Evolutionary conservation across 2,113 vertebrate genomes (phyloP).

Genomic region (Otolemur garnettii): DNA sequence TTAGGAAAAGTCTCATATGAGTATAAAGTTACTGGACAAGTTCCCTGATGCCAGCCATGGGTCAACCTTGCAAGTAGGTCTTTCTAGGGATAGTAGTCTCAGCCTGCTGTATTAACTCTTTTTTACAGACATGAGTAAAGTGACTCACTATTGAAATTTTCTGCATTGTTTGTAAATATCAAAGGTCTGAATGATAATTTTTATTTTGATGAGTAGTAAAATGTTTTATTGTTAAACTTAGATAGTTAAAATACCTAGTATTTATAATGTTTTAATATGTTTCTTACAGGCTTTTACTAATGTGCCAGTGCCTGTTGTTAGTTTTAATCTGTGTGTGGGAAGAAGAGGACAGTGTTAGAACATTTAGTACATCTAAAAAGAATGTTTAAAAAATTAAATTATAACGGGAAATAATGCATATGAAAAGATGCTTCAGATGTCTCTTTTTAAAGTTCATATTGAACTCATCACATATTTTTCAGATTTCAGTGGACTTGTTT

Average conservation of each 20-base stretch:
- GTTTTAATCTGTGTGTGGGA: slow-evolving; percentile 70
- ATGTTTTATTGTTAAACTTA: slow-evolving; percentile 43
- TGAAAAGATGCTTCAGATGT: slow-evolving; percentile 61
- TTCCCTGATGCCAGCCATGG: background rate
- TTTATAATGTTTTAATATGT: slow-evolving; percentile 37
- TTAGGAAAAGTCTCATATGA: background rate
- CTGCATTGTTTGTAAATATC: background rate
- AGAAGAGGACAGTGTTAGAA: slow-evolving; percentile 60
- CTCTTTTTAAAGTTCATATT: slow-evolving; percentile 69
- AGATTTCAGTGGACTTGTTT: slow-evolving; percentile 66
- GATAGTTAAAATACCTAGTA: background rate
- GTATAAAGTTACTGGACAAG: background rate
- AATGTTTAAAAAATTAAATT: slow-evolving; percentile 60
- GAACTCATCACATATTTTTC: slow-evolving; percentile 71
- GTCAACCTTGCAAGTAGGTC: background rate
- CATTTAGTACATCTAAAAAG: slow-evolving; percentile 53
- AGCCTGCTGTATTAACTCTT: background rate
- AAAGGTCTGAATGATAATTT: slow-evolving; percentile 20
- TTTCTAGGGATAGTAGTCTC: slow-evolving; percentile 1
- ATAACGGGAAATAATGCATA: slow-evolving; percentile 59
- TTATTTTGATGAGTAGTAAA: slow-evolving; percentile 11
- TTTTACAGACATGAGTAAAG: background rate
- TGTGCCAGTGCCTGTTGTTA: slow-evolving; percentile 44
- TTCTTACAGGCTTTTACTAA: slow-evolving; percentile 51
- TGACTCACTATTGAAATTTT: slow-evolving; percentile 24